Percentiles rank a stretch among this genome's conserved stretches.
phyloP scores from a whole-genome alignment of 2,113 vertebrate genomes.

The Paratilapia polleni region DNA sequence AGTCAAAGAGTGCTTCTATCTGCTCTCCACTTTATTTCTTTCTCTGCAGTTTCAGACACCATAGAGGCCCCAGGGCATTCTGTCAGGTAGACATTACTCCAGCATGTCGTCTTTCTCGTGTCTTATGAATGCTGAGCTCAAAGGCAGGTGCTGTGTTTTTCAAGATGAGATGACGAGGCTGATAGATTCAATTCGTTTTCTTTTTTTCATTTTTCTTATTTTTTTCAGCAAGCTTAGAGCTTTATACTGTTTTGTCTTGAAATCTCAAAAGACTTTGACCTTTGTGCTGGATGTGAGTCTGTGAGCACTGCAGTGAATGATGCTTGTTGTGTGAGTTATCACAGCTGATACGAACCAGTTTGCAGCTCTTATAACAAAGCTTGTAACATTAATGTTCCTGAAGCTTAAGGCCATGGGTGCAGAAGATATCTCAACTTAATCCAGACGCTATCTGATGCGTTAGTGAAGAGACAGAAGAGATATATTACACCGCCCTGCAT shows the following conservation, averaged over 20 bases:
- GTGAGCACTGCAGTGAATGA: not conserved
- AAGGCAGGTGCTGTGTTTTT: constrained; percentile 52
- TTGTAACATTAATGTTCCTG: not conserved
- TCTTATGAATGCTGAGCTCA: constrained; percentile 50
- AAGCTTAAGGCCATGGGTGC: not conserved
- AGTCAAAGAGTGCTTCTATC: constrained; percentile 32
- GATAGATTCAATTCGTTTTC: constrained; percentile 25
- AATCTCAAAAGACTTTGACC: constrained; percentile 30
- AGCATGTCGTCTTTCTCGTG: constrained; percentile 64
- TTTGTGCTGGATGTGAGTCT: constrained; percentile 7
- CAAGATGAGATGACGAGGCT: constrained; percentile 31
- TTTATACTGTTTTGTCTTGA: constrained; percentile 6
- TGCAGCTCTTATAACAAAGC: constrained; percentile 13
- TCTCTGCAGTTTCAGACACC: constrained; percentile 34
- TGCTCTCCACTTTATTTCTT: constrained; percentile 22
- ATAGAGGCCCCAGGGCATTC: constrained; percentile 59
- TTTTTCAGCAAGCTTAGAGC: not conserved
- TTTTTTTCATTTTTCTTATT: not conserved
- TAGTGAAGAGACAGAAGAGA: not conserved
- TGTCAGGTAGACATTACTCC: constrained; percentile 59
- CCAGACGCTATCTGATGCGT: not conserved
- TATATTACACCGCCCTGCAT: too few species aligned
- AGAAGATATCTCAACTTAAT: not conserved
- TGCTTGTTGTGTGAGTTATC: constrained; percentile 11
- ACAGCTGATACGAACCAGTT: constrained; percentile 2